These are phyloP conservation scores for Penaeus monodon DNA, from an alignment of 2,888 invertebrate species.

Conservation along the genomic window DNA sequence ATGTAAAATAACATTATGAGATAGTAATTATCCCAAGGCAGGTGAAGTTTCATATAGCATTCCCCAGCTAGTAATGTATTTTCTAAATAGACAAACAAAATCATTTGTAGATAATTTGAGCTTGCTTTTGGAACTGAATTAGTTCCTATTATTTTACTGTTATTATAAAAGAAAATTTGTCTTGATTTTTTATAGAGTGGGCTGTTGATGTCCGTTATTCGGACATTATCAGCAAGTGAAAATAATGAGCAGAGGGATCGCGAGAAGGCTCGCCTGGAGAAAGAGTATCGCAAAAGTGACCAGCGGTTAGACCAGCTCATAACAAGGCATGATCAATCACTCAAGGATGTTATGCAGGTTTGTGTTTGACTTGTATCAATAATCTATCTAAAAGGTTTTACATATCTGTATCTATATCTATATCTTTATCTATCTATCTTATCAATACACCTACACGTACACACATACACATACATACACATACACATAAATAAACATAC, in stretches of 20 bases:
- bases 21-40: too few species aligned
- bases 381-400: not conserved
- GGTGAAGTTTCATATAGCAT: too few species aligned
- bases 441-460: too few species aligned
- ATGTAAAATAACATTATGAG: too few species aligned
- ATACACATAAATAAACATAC: too few species aligned
- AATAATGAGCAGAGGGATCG: conserved; percentile 64
- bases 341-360: conserved; percentile 64
- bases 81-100: too few species aligned
- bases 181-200: conserved; percentile 46
- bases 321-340: conserved; percentile 54
- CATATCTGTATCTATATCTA: too few species aligned
- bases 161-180: not conserved
- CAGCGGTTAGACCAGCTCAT: conserved; percentile 57
- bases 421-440: too few species aligned
- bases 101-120: not conserved
- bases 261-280: conserved; percentile 60
- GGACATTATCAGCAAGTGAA: conserved; percentile 64
- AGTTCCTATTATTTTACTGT: not conserved
- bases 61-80: too few species aligned
- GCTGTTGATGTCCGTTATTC: conserved; percentile 64
- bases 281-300: conserved; percentile 62
- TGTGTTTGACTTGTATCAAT: not conserved
- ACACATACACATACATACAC: too few species aligned
- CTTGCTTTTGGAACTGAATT: not conserved